Evolutionary conservation across 1,140 invertebrate species (phyloP).

Genomic region (Oryctes rhinoceros): DNA sequence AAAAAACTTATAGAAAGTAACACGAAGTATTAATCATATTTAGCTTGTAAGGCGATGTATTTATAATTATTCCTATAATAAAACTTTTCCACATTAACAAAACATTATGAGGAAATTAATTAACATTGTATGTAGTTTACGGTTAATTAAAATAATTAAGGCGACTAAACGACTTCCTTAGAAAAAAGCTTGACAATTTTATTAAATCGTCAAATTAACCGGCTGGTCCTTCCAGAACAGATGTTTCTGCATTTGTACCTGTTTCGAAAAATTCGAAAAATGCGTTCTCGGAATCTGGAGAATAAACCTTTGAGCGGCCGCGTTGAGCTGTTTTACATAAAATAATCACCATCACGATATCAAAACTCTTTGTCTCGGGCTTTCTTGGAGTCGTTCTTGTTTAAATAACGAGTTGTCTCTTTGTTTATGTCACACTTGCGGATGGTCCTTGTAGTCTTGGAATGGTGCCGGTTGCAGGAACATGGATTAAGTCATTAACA

Average conservation of each 20-base stretch:
- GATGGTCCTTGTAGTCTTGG: background rate
- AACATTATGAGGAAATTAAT: conserved; percentile 34
- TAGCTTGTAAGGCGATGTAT: too few species aligned
- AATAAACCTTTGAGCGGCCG: conserved; percentile 36
- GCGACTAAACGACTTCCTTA: conserved; percentile 28
- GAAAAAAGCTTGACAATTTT: conserved; percentile 49
- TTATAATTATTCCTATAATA: background rate
- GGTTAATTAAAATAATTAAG: conserved; percentile 47
- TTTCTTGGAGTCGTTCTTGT: conserved; percentile 22
- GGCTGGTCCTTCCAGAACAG: conserved; percentile 43
- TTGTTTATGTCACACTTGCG: conserved; percentile 33
- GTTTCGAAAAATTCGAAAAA: conserved; percentile 50
- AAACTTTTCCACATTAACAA: conserved; percentile 38
- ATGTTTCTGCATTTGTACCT: conserved; percentile 50
- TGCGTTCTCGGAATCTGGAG: conserved; percentile 48
- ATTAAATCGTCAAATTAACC: conserved; percentile 50
- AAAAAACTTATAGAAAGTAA: too few species aligned
- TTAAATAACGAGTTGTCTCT: conserved; percentile 26
- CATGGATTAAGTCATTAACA: conserved; percentile 33
- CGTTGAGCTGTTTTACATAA: conserved; percentile 32
- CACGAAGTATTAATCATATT: too few species aligned
- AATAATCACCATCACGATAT: conserved; percentile 37
- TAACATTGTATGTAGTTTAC: conserved; percentile 39
- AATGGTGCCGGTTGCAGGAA: background rate
- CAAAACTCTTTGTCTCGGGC: conserved; percentile 26